Conservation (phyloP, 1,140 invertebrate genomes). For the Littorina saxatilis region DNA sequence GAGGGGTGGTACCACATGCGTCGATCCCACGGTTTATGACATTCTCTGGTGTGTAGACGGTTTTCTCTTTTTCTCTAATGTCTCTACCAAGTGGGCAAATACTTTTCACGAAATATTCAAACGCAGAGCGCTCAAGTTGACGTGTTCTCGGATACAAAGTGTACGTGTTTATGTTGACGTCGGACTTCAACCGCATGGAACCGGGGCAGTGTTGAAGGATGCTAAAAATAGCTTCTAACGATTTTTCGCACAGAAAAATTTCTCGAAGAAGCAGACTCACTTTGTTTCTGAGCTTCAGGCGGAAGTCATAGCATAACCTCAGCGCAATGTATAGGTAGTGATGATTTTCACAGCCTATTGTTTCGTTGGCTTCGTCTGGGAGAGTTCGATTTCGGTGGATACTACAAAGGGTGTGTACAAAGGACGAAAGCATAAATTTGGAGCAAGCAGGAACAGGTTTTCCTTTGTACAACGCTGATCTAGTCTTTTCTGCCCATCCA, state of each 20-base stretch:
- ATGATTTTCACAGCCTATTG: conserved; percentile 22
- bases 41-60: not conserved
- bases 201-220: conserved; percentile 45
- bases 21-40: conserved; percentile 41
- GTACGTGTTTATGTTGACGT: conserved; percentile 41
- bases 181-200: not conserved
- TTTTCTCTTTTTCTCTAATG: conserved; percentile 8
- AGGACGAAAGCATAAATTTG: not conserved
- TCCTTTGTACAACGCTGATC: not conserved
- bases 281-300: conserved; percentile 23
- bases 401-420: not conserved
- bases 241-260: conserved; percentile 53
- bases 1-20: conserved; percentile 37
- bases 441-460: not conserved
- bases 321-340: conserved; percentile 46
- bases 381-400: not conserved
- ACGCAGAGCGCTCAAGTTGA: conserved; percentile 37
- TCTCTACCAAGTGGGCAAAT: conserved; percentile 37
- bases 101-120: conserved; percentile 48
- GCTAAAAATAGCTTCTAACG: conserved; percentile 59
- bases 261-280: conserved; percentile 47
- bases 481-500: not conserved
- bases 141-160: conserved; percentile 47
- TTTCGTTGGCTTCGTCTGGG: not conserved
- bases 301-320: conserved; percentile 47